These are phyloP conservation scores for Eristalis intricaria DNA, from an alignment of 2,888 invertebrate species.

Conservation along the genomic window DNA sequence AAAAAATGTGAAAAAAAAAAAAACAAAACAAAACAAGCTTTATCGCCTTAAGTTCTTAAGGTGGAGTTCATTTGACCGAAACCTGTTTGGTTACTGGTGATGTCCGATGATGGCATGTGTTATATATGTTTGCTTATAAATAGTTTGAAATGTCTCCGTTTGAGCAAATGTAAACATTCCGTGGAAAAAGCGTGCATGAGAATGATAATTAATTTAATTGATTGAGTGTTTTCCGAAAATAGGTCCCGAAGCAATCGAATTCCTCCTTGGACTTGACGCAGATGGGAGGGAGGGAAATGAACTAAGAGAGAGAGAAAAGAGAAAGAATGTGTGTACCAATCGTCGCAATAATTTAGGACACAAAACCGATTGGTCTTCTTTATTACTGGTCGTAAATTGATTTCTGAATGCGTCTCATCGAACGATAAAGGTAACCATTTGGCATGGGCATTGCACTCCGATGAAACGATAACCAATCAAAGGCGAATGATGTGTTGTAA, in stretches of 20 bases:
- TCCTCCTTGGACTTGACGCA: no score
- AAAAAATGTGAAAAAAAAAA: background rate
- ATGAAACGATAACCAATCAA: background rate
- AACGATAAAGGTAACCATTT: background rate
- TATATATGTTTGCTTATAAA: no score
- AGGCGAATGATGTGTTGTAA: background rate
- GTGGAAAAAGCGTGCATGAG: no score
- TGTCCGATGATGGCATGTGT: background rate
- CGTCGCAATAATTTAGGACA: background rate
- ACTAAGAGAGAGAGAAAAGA: no score
- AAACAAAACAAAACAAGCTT: background rate
- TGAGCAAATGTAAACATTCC: no score
- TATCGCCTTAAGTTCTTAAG: background rate
- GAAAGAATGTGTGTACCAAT: background rate
- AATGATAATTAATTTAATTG: no score
- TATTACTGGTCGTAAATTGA: background rate
- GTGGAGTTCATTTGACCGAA: background rate
- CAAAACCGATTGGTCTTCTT: background rate
- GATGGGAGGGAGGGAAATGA: background rate
- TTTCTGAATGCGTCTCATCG: background rate
- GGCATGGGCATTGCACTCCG: background rate
- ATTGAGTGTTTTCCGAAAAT: no score
- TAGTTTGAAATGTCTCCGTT: no score
- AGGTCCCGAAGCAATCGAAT: no score
- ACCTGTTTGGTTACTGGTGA: background rate